Evolutionary conservation across 2,797 vertebrate genomes (phyloP).

Genomic region (Anisognathus igniventris): DNA sequence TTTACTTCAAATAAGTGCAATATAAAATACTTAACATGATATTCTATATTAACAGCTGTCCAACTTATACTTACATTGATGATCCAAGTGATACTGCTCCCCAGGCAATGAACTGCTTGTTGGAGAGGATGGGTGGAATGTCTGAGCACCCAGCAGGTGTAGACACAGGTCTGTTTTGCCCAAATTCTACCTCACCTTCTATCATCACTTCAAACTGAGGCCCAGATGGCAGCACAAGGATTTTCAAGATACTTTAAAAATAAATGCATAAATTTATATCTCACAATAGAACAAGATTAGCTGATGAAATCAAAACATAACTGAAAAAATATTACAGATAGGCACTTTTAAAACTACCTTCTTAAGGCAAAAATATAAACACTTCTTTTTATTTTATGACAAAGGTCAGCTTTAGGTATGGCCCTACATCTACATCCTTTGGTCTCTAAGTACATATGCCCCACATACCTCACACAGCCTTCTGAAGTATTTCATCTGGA

Average conservation of each 20-base stretch:
- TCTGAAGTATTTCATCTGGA: not conserved
- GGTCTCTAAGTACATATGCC: not conserved
- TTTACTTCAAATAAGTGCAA: not conserved
- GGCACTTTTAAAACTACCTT: not conserved
- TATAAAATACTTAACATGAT: not conserved
- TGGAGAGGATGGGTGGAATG: conserved; percentile 89
- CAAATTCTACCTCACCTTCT: conserved; percentile 77
- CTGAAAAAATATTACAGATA: not conserved
- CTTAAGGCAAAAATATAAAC: not conserved
- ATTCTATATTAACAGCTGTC: not conserved
- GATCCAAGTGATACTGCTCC: conserved; percentile 89
- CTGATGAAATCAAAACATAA: not conserved
- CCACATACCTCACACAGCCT: not conserved
- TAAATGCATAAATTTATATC: not conserved
- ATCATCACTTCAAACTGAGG: conserved; percentile 93
- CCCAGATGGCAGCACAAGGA: conserved; percentile 89
- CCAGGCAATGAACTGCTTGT: conserved; percentile 93
- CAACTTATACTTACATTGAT: conserved; percentile 83
- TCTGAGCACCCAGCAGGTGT: conserved; percentile 56
- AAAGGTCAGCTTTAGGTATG: not conserved
- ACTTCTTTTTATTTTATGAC: not conserved
- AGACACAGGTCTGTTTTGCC: conserved; percentile 44
- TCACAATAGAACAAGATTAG: not conserved
- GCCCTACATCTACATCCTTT: not conserved
- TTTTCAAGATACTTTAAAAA: conserved; percentile 83